Conservation (phyloP, 1,140 invertebrate genomes). For the Hetaerina americana region DNA sequence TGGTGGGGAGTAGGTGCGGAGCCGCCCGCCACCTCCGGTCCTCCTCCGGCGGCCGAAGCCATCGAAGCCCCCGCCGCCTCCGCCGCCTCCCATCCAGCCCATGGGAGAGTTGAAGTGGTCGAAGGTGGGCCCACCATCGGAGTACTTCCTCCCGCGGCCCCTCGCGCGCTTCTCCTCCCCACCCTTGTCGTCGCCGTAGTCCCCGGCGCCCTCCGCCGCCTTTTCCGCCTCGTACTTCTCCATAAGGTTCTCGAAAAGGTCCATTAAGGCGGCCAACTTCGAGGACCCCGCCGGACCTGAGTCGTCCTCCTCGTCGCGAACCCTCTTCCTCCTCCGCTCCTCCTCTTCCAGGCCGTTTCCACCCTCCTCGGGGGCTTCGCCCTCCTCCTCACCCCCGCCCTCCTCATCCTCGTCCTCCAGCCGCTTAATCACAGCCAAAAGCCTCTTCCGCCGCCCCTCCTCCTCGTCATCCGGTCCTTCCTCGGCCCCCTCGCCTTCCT, state of each 20-base stretch:
- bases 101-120: slow-evolving; percentile 4
- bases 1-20: not conserved
- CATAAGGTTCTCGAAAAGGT: too few relatives aligned
- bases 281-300: too few relatives aligned
- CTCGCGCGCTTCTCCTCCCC: not conserved
- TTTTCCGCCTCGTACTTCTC: not conserved
- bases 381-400: not conserved
- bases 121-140: not conserved
- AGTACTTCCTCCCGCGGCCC: not conserved
- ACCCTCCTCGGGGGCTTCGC: not conserved
- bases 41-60: not conserved
- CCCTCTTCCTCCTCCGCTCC: not conserved
- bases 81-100: not conserved
- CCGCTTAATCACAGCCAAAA: not conserved
- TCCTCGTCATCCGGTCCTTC: too few relatives aligned
- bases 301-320: not conserved
- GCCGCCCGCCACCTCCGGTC: not conserved
- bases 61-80: not conserved
- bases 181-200: not conserved
- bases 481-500: not conserved
- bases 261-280: too few relatives aligned
- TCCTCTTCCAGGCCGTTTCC: not conserved
- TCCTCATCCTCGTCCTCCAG: not conserved
- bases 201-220: not conserved
- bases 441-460: not conserved